A percentile compares a stretch with the other conserved stretches of the same genome.
These are phyloP conservation scores for Erebia palarica DNA, from an alignment of 2,888 invertebrate species.

Conservation along the genomic window DNA sequence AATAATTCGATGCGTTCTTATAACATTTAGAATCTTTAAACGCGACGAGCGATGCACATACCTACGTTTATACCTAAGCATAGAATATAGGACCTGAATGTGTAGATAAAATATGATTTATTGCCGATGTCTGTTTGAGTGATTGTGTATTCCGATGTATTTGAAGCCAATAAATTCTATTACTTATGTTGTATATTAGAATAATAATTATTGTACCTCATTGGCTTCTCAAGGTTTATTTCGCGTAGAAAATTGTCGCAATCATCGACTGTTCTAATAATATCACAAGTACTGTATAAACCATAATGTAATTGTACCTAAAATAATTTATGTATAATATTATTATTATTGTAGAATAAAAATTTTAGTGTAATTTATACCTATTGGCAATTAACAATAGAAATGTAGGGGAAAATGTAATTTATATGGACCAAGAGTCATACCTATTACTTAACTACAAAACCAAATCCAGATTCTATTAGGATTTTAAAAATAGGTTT, in stretches of 20 bases:
- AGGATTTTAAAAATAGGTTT: no score
- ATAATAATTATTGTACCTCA: conserved; percentile 35
- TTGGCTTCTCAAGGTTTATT: conserved; percentile 32
- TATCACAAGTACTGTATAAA: conserved; percentile 32
- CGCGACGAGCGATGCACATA: conserved; percentile 39
- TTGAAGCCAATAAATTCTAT: conserved; percentile 35
- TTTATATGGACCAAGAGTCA: no score
- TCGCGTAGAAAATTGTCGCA: conserved; percentile 36
- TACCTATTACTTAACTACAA: no score
- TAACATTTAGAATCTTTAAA: conserved; percentile 29
- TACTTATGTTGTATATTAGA: conserved; percentile 35
- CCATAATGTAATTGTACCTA: conserved; percentile 49
- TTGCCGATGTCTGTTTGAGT: conserved; percentile 41
- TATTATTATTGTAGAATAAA: conserved; percentile 57
- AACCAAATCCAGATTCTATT: no score
- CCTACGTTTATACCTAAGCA: conserved; percentile 38
- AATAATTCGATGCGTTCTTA: conserved; percentile 36
- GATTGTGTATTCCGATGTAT: conserved; percentile 45
- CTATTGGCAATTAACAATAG: conserved; percentile 49
- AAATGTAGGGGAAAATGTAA: conserved; percentile 22
- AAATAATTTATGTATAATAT: conserved; percentile 60
- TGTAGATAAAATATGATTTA: conserved; percentile 40
- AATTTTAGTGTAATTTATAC: conserved; percentile 64
- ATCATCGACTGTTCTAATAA: conserved; percentile 40
- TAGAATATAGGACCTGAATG: conserved; percentile 39